Evolutionary conservation across 2,888 invertebrate species (phyloP).

Genomic region (Incurvaria masculella): DNA sequence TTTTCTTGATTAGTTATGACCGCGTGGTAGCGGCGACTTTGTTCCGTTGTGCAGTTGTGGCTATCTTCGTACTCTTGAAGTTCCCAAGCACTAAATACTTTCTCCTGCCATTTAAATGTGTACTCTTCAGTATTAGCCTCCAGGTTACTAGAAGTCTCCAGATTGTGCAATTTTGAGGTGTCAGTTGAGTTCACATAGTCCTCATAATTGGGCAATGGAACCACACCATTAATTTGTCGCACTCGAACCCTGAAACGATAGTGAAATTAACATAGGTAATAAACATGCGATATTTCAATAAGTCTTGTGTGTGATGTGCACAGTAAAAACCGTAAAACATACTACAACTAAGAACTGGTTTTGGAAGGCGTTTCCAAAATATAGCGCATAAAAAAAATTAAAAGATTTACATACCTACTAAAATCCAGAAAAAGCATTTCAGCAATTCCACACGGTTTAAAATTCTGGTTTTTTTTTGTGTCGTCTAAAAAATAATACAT

Average conservation of each 20-base stretch:
- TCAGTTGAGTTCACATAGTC: constrained; percentile 25
- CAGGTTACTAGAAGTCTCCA: constrained; percentile 21
- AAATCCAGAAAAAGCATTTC: too few species aligned
- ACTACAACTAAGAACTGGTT: too few species aligned
- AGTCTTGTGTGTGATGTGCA: too few species aligned
- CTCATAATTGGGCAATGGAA: constrained; percentile 38
- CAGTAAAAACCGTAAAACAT: too few species aligned
- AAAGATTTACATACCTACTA: too few species aligned
- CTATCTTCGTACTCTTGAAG: constrained; percentile 55
- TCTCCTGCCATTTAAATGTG: constrained; percentile 69
- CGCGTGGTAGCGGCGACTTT: constrained; percentile 42
- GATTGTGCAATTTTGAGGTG: constrained; percentile 19
- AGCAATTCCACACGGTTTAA: too few species aligned
- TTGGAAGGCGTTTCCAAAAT: too few species aligned
- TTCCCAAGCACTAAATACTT: constrained; percentile 62
- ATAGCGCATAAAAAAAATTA: too few species aligned
- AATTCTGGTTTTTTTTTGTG: too few species aligned
- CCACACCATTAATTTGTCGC: constrained; percentile 31
- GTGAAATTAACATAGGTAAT: constrained; percentile 1
- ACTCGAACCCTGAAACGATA: constrained; percentile 31
- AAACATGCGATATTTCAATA: too few species aligned
- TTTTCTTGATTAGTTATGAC: constrained; percentile 28
- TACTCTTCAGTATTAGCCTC: constrained; percentile 28
- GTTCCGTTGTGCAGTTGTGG: constrained; percentile 59
- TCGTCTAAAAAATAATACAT: too few species aligned